These are phyloP conservation scores for Metopolophium dirhodum DNA, from an alignment of 1,140 invertebrate genomes.

Conservation along the genomic window DNA sequence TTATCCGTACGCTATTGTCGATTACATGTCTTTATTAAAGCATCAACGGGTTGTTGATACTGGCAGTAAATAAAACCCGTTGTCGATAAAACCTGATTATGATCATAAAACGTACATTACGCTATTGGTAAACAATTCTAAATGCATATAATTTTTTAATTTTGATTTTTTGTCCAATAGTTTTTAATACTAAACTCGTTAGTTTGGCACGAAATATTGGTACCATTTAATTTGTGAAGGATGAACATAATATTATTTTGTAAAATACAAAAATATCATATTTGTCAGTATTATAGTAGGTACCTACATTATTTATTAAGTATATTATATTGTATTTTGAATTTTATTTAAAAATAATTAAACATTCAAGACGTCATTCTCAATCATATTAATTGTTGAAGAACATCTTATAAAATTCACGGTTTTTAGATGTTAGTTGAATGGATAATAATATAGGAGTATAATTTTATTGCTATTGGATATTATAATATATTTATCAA, in stretches of 20 bases:
- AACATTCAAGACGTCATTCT: background rate
- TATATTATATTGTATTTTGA: background rate
- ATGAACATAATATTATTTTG: background rate
- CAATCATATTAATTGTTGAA: background rate
- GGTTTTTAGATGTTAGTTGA: background rate
- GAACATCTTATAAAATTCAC: background rate
- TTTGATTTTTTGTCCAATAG: background rate
- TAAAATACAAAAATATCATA: background rate
- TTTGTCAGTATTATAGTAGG: background rate
- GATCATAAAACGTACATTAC: conserved; percentile 15
- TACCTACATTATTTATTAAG: no score
- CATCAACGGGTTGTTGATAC: background rate
- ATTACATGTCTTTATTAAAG: conserved; percentile 8
- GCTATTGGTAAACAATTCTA: background rate
- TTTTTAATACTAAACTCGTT: background rate
- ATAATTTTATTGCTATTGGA: background rate
- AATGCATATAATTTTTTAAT: background rate
- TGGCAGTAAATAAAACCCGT: background rate
- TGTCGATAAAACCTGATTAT: background rate
- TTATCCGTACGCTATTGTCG: background rate
- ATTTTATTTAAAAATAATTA: background rate
- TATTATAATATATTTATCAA: background rate
- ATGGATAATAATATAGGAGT: background rate
- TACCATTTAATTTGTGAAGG: background rate
- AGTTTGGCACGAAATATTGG: background rate